Evolutionary conservation across 2,113 vertebrate species (phyloP), one percentile per base, ranked within the genome.

Genomic region (Agapornis roseicollis): DNA sequence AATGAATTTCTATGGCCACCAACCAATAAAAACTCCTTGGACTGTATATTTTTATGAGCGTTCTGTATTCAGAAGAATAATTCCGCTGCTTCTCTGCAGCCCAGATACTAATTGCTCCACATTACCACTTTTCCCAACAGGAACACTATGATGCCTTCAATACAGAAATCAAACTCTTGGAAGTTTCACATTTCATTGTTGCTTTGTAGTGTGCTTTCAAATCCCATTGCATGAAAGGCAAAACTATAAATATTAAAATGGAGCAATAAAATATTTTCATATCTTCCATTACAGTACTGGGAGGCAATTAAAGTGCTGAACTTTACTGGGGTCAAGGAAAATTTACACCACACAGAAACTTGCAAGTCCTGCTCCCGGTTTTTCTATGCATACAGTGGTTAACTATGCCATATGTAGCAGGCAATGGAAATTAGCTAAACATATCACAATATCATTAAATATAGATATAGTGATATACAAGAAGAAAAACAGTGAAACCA

Each of bases 21-120:
- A 93, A 96, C 93, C 92, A 93, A 95, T 76, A 93, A 93, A 94
- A 96, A 90, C 44, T 87, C 41, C 15, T 65, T 29, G 29, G 66
- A 76, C 13, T 91, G 27, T 61, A 10, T 41, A 71, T 47, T 91
- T 96, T 96, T 37, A 88, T 7, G 19, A 91, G 23, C 41, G 25
- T 58, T 92, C 73, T 50, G 18, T 86, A 86, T 80, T 93, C 39
- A 84, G 39, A 89, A 70, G 63, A 90, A 77, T 68, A 94, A 93
- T 44, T 88, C 80, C 80, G 50, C 64, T 91, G 5, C 52, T 88
- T 86, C 39, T 65, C 69, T 90, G 44, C 27, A 90, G 22, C 25
- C 58, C 80, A 81, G 46, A 72, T 35, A 79, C 39, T 88, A 88
- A 94, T 66, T 91, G 73, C 25, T 80, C 39, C 35, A 44, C 42